A percentile compares a stretch with the other conserved stretches of the same genome.
Evolutionary conservation across 2,888 invertebrate species (phyloP).

Genomic region (Aleiodes leptofemur): DNA sequence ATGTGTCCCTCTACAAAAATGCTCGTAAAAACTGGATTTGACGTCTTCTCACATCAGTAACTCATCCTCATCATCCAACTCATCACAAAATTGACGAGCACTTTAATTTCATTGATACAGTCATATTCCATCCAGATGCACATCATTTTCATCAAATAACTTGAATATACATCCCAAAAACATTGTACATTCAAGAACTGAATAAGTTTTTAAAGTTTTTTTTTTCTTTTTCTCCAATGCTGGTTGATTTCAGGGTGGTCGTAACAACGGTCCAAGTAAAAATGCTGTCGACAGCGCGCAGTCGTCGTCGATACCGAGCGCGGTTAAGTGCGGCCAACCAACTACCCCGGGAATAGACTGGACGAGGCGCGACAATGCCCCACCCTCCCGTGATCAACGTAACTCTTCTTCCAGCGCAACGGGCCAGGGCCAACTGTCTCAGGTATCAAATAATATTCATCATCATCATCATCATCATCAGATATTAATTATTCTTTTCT

Average conservation of each 20-base stretch:
- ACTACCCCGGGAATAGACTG: conserved; percentile 69
- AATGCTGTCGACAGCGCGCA: conserved; percentile 66
- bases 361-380: conserved; percentile 67
- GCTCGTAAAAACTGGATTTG: too few relatives aligned
- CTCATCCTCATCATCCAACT: not conserved
- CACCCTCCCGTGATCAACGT: conserved; percentile 64
- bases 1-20: too few relatives aligned
- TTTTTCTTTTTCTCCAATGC: conserved; percentile 25
- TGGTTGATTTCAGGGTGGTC: conserved; percentile 65
- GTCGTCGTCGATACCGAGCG: conserved; percentile 64
- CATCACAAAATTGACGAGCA: not conserved
- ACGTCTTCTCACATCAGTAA: not conserved
- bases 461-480: not conserved
- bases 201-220: conserved; percentile 3
- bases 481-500: not conserved
- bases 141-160: too few relatives aligned
- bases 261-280: conserved; percentile 67
- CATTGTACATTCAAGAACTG: too few relatives aligned
- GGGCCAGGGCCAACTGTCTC: conserved; percentile 64
- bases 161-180: too few relatives aligned
- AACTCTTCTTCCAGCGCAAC: conserved; percentile 65
- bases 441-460: conserved; percentile 57
- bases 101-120: too few relatives aligned
- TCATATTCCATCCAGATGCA: too few relatives aligned
- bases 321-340: conserved; percentile 68